phyloP scores from a whole-genome alignment of 2,888 invertebrate species.

The Ptychoptera albimana region DNA sequence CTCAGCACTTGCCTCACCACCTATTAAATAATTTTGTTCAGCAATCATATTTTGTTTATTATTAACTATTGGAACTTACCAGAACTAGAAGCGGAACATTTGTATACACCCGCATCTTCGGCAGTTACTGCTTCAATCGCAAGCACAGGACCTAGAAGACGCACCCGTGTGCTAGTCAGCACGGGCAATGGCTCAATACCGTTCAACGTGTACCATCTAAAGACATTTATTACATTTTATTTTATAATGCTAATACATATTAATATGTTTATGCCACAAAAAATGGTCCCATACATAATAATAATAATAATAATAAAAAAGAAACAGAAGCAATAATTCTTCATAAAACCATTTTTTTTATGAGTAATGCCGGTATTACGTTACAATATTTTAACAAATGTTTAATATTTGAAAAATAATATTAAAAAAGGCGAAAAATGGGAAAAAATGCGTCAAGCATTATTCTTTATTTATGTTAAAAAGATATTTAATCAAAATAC shows the following conservation, averaged over 20 bases:
- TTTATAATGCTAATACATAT: neutral
- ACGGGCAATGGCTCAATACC: conserved; percentile 47
- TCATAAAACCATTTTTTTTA: no score
- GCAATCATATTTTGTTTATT: neutral
- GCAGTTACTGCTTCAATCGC: conserved; percentile 54
- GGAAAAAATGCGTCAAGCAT: no score
- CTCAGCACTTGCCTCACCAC: conserved; percentile 54
- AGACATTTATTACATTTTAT: conserved; percentile 11
- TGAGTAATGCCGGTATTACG: no score
- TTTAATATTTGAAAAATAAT: no score
- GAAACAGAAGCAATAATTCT: no score
- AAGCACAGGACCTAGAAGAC: conserved; percentile 49
- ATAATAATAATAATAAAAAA: no score
- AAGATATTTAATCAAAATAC: no score
- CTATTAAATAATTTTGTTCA: neutral
- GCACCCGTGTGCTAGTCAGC: conserved; percentile 44
- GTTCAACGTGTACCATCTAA: conserved; percentile 51
- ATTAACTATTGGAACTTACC: conserved; percentile 16
- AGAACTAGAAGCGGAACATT: conserved; percentile 51
- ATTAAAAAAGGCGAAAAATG: no score
- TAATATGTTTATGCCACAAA: neutral
- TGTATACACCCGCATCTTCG: conserved; percentile 51
- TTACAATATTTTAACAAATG: no score
- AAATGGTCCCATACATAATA: neutral
- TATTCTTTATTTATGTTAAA: no score